Evolutionary conservation across 2,113 vertebrate genomes (phyloP).

Genomic region (Holacanthus passer): DNA sequence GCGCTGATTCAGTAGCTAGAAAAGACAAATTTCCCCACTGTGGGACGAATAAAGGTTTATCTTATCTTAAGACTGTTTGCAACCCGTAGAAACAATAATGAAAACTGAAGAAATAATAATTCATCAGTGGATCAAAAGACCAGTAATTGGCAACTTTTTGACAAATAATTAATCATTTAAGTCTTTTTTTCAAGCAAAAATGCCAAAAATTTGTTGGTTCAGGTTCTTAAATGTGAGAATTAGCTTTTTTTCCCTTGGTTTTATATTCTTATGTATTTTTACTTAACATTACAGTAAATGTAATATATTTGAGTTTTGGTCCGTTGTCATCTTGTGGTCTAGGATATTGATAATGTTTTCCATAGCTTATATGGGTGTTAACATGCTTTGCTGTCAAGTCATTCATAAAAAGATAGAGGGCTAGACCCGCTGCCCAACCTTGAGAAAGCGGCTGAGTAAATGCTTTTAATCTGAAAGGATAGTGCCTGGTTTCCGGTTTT

Average conservation of each 20-base stretch:
- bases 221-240: background rate
- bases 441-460: background rate
- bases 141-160: background rate
- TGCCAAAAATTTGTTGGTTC: no score
- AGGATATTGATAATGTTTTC: no score
- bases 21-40: no score
- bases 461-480: conserved; percentile 64
- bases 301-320: background rate
- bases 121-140: background rate
- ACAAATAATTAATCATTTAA: background rate
- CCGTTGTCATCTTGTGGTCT: no score
- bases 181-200: background rate
- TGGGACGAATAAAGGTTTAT: no score
- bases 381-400: background rate
- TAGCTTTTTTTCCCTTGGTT: no score
- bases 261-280: background rate
- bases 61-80: no score
- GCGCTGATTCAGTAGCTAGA: background rate
- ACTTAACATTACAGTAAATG: background rate
- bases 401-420: background rate
- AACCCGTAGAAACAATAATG: background rate
- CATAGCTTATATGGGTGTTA: no score
- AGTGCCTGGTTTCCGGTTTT: background rate
- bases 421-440: no score
- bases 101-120: background rate